Percentiles rank a stretch among this genome's conserved stretches.
phyloP scores from a whole-genome alignment of 1,140 invertebrate species.

The Polypedilum vanderplanki region DNA sequence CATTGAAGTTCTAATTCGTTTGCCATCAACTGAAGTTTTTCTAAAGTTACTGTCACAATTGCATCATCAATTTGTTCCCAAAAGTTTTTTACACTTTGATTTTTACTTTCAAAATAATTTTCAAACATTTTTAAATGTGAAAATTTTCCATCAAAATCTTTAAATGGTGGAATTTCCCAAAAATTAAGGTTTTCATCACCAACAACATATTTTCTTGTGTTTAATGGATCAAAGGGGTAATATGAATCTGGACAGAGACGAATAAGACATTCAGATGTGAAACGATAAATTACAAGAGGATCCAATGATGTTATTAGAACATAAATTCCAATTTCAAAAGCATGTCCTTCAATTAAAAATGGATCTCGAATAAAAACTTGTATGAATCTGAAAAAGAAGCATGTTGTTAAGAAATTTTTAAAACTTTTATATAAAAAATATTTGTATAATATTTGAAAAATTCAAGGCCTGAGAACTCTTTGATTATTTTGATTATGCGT shows the following conservation, averaged over 20 bases:
- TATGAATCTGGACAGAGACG: slow-evolving; percentile 82
- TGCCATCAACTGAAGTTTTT: slow-evolving; percentile 39
- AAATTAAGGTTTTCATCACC: slow-evolving; percentile 85
- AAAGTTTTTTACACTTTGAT: slow-evolving; percentile 60
- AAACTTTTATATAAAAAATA: no score
- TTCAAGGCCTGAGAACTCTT: no score
- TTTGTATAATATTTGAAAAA: no score
- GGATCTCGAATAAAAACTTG: slow-evolving; percentile 79
- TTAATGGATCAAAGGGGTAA: slow-evolving; percentile 72
- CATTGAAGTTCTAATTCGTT: neutral
- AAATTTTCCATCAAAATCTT: slow-evolving; percentile 65
- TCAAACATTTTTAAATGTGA: slow-evolving; percentile 80
- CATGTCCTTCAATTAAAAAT: slow-evolving; percentile 69
- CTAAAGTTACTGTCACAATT: slow-evolving; percentile 62
- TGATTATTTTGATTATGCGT: no score
- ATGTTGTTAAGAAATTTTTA: neutral
- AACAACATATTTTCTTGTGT: slow-evolving; percentile 82
- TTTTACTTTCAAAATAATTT: slow-evolving; percentile 57
- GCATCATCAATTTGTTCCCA: slow-evolving; percentile 72
- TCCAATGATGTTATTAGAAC: slow-evolving; percentile 80
- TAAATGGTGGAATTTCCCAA: slow-evolving; percentile 82
- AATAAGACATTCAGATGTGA: slow-evolving; percentile 78
- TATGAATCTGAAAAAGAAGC: slow-evolving; percentile 60
- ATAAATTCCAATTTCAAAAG: slow-evolving; percentile 95
- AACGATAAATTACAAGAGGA: slow-evolving; percentile 78